Base-by-base conservation (phyloP, 2,113 vertebrate genomes). In the Lycaon pictus region DNA sequence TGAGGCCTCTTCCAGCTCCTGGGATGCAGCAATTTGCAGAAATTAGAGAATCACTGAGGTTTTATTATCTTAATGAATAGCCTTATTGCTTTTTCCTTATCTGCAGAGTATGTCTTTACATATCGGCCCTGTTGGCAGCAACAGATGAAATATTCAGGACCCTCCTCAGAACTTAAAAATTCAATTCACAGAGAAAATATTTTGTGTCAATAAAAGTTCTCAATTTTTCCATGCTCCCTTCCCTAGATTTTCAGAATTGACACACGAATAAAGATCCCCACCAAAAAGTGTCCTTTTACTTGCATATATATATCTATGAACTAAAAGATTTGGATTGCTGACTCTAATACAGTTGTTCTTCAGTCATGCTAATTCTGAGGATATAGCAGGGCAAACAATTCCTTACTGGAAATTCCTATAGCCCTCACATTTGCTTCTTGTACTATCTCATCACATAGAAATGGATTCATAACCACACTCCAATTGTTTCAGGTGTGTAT, bases 171-270 rank as follows among this genome's bases (percentile, higher is more conserved):
- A 83, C 3, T 86, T 48, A 88, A 58, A 86, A 79, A 88, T 35
- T 87, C 62, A 83, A 72, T 17, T 96, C 23, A 85, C 1, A 53
- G 29, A 95, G 43, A 97, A 93, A 88, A 83, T 35, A 32, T 16
- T 63, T 65, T 55, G 19, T 51, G 37, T 22, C 58, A 83, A 56
- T 12, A 1, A 29, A 29, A 60, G 27, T 93, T 84, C 27, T 81
- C 16, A 27, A 71, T 85, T 83, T 91, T 62, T 27, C 58, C 17
- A 89, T 60, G 63, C n/a, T 63, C 15, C 27, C 25, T 60, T n/a
- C 63, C 27, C 58, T 62, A 81, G 23, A 88, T 60, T 25, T 17
- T 80, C 37, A 35, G 51, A 92, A 82, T 63, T 71, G 53, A 23
- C 20, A 92, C 20, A 56, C 51, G 43, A 72, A 51, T 19, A 79